Evolutionary conservation across 1,140 invertebrate genomes (phyloP), one percentile per base, ranked within the genome.

Genomic region (Dermatophagoides farinae): DNA sequence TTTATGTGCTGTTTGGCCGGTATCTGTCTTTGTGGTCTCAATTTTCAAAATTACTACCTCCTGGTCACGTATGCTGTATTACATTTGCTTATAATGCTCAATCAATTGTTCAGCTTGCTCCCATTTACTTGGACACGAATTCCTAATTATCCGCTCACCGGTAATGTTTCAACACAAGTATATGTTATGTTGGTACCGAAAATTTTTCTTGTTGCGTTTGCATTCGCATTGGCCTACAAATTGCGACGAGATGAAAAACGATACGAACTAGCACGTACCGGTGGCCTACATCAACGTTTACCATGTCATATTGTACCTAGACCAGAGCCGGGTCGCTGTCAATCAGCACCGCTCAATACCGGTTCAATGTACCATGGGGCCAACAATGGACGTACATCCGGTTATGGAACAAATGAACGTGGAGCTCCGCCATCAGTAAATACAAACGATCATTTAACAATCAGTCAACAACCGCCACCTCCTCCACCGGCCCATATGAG

Each of bases 1-100:
- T 60, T 60, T 23, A 60, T 60, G 41, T 60, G 58, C 50, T 11
- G 41, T n/a, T 23, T 49, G 8, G n/a, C 58, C 5, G 12, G 46
- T 25, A 41, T 60, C 20, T 60, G 58, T 52, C 31, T 60, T 22
- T 60, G 58, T 52, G 58, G 58, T n/a, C 46, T 60, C 20, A 60
- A 60, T 23, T 60, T 49, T 52, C 58, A 60, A 25, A 60, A 60
- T 44, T 60, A 60, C 58, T 60, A 60, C 44, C 41, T 60, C 23
- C 46, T 60, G 25, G 44, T 60, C 2, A 60, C 44, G 22, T 60
- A 60, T 41, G 58, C 25, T 18, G 14, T 47, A n/a, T n/a, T 60
- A 39, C 58, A 60, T 39, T 22, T 60, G 44, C 9, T 60, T 12
- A 43, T 60, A 18, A 60, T 60, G 43, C 44, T 60, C 25, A 60